Base-by-base conservation (phyloP, 2,888 invertebrate species). In the Rotaria socialis region DNA sequence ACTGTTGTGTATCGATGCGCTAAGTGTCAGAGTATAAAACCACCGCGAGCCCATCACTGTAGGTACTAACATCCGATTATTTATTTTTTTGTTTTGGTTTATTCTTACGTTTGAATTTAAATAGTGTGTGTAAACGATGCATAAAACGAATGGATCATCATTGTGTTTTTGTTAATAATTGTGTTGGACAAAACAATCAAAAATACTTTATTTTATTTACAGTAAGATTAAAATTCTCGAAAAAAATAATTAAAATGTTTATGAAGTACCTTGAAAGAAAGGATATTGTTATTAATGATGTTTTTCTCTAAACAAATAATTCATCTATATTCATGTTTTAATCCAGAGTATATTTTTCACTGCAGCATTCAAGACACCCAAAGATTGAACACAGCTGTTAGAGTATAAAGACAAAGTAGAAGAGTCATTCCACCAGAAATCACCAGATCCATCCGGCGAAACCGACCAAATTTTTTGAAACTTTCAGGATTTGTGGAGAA, bases 161-260 rank as follows among this genome's bases (percentile, higher is more conserved):
- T 89, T 80, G 80, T 47, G 60, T 88, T 16, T 90, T 93, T 95
- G 95, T 99, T 16, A 99, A 99, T 91, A 99, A 99, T 91, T 99
- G 99, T 92, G 97, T 99, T 4, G 99, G 99, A 41, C 98, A 98
- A 92, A 96, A 95, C 90, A 99, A 99, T 93, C 99, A 99, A 93
- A 99, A 99, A 92, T 99, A 95, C 92, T 99, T 99, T 93, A 97
- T 99, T 87, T 93, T 99, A 86, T 99, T 99, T 92, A 91, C 91
- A 47, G 91, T 91, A 89, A 90, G 90, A 90, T 87, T n/a, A 22
- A 47, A 24, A 22, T 41, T 22, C 27, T 85, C 74, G 85, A 52
- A 5, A 60, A 85, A 47, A 52, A 52, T 43, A 27, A 14, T 8
- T 2, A 35, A 43, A 16, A 43, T 35, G 27, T 80, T 24, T 50